phyloP scores from a whole-genome alignment of 2,113 vertebrate species.

The Abramis brama region DNA sequence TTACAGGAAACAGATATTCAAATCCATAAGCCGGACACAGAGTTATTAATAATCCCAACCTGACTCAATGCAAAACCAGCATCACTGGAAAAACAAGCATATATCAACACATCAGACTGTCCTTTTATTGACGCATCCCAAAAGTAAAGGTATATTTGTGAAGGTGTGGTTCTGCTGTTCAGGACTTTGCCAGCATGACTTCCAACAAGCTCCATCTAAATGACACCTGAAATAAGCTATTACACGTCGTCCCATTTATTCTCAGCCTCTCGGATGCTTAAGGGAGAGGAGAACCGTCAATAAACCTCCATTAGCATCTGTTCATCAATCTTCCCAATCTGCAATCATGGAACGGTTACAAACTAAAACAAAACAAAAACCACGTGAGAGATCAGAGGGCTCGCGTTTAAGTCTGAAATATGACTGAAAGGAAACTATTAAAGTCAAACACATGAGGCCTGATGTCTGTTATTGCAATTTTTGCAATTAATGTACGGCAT shows the following conservation, averaged over 20 bases:
- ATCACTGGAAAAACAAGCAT: not conserved
- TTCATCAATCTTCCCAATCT: not conserved
- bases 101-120: not conserved
- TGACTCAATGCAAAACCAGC: not conserved
- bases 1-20: not conserved
- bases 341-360: not conserved
- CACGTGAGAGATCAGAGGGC: not conserved
- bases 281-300: not conserved
- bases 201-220: not conserved
- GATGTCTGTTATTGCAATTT: not conserved
- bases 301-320: constrained; percentile 2
- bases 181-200: not conserved
- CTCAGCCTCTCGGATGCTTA: not conserved
- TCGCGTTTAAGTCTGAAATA: not conserved
- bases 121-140: not conserved
- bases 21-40: not conserved
- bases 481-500: not conserved
- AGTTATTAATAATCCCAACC: not conserved
- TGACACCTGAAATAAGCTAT: not conserved
- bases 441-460: too few species aligned
- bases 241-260: not conserved
- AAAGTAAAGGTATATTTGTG: not conserved
- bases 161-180: not conserved
- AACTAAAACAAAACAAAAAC: not conserved
- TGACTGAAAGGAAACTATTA: not conserved